Evolutionary conservation across 2,888 invertebrate genomes (phyloP), one percentile per base, ranked within the genome.

Genomic region (Ophion ventricosus): DNA sequence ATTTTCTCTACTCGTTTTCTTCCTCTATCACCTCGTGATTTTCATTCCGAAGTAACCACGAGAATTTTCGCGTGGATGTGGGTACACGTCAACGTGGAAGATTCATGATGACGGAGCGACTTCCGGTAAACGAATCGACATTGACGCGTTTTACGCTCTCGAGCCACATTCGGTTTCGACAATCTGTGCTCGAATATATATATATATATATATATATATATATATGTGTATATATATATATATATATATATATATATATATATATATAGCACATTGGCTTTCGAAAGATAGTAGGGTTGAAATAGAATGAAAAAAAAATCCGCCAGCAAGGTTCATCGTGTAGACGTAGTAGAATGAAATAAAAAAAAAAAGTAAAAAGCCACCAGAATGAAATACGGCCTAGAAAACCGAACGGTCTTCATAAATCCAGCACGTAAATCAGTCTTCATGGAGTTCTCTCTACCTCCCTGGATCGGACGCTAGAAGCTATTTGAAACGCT

Each of bases 351-450:
- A 29, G 77, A 80, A 73, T 69, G 67, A 63, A 76, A 83, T 59
- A 78, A 70, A 74, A 63, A 20, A 73, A 70, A 81, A 56, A 73
- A 57, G 72, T 54, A 64, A 76, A 49, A 74, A 85, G 84, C 86
- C 84, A 59, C 82, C 87, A 83, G 88, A 89, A 80, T 90, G 90
- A 90, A 91, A 91, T 91, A 91, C 88, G 88, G 88, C 88, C 88
- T 83, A 90, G 90, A 91, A 91, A 92, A 91, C 90, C 91, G 89
- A 92, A 91, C 91, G 88, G 90, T 91, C 91, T 91, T 91, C 92
- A 91, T 92, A 92, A 92, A 92, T 92, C 90, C 90, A 87, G 88
- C 88, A 88, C 91, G 91, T 92, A 92, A 92, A 92, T 92, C 92
- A 92, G 91, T 89, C 91, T 91, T 92, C 91, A 91, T 92, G 88